Base-by-base conservation (phyloP, 1,140 invertebrate genomes). In the Elymnias hypermnestra region DNA sequence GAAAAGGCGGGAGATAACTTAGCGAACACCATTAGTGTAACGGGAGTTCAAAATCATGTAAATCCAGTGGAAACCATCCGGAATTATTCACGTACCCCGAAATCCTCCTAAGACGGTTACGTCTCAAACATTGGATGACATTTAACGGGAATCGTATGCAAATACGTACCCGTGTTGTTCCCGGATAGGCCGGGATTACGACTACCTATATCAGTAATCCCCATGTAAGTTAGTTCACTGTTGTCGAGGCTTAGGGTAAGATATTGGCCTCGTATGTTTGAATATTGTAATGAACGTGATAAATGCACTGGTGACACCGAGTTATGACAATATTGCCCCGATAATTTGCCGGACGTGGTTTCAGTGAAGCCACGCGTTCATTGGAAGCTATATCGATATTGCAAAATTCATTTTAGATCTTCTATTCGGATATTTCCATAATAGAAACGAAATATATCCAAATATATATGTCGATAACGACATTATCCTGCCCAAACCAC, bases 131-230 rank as follows among this genome's bases (percentile, higher is more conserved):
- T 60, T 42, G 55, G 60, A 78, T 76, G 72, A 74, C 72, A 50
- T 57, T 65, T 76, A 79, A 79, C 71, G 60, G 63, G 56, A 51
- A 60, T 57, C 54, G 63, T 68, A 79, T 79, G 75, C 71, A 79
- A 76, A 79, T 79, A 61, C 38, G 49, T 53, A 62, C 63, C 66
- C 46, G 58, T 61, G 58, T 61, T 60, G 62, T 61, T 57, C 57
- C 64, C 53, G 57, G 62, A 69, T 62, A 57, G 38, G 44, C 23
- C 59, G 56, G 68, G 70, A 70, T 73, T 75, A 70, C 56, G n/a
- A n/a, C n/a, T n/a, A 60, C 55, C 62, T 57, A 68, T 68, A 57
- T 61, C 63, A 63, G 62, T 72, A 75, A 75, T 75, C 72, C 69
- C 9, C 41, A 46, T 53, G 44, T 58, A 72, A 68, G 53, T 61